Percentiles rank a stretch among this genome's conserved stretches.
These are phyloP conservation scores for Narcine bancroftii DNA, from an alignment of 2,113 vertebrate species.

Conservation along the genomic window DNA sequence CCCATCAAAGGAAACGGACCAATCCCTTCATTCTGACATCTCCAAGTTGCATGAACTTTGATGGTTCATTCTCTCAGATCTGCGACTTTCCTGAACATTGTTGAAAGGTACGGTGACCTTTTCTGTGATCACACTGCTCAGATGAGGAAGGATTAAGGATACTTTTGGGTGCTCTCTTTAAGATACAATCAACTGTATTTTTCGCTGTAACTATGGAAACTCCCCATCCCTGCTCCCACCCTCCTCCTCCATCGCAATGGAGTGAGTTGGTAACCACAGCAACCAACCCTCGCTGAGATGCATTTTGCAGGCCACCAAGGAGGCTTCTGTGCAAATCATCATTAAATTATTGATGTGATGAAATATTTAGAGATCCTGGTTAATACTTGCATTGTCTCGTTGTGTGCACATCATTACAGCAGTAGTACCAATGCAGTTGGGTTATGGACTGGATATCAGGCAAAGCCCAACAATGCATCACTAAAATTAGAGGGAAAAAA, in stretches of 20 bases:
- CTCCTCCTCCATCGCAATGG: not conserved
- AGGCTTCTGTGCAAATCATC: not conserved
- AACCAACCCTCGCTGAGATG: conserved; percentile 1
- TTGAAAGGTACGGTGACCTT: not conserved
- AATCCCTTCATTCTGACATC: not conserved
- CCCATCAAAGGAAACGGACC: not conserved
- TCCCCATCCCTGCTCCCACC: not conserved
- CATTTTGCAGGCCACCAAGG: not conserved
- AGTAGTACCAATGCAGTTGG: not conserved
- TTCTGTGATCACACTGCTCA: not conserved
- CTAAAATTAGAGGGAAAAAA: not conserved
- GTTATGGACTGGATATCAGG: not conserved
- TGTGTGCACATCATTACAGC: not conserved
- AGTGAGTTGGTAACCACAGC: conserved; percentile 9
- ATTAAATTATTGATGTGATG: conserved; percentile 29
- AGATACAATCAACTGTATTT: not conserved
- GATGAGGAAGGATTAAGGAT: not conserved
- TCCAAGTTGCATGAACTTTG: not conserved
- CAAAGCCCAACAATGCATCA: not conserved
- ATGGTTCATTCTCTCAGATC: too few relatives aligned
- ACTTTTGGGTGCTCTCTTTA: not conserved
- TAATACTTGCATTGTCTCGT: not conserved
- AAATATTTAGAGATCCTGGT: not conserved
- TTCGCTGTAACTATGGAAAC: not conserved
- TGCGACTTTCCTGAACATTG: too few relatives aligned